Conservation (phyloP, 2,888 invertebrate genomes). For the Sphinx pinastri region DNA sequence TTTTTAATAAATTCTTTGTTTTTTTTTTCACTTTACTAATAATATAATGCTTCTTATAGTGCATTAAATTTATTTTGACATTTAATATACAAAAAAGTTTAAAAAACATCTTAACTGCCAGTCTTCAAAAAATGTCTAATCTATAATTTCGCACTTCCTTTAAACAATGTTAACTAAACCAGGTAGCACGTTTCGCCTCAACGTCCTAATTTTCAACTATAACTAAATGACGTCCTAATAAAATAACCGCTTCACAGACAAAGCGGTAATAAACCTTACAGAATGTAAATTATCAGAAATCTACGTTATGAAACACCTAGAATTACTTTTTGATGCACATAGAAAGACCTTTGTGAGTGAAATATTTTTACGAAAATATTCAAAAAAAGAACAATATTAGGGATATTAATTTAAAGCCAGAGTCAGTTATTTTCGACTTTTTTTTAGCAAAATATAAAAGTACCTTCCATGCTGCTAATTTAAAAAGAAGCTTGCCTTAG, state of each 20-base stretch:
- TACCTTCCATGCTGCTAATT: neutral
- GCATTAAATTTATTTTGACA: too few relatives aligned
- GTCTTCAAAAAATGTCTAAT: conserved; percentile 32
- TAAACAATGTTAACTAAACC: conserved; percentile 42
- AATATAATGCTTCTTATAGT: too few relatives aligned
- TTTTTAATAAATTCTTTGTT: too few relatives aligned
- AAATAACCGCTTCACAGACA: conserved; percentile 3
- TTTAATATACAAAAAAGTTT: neutral
- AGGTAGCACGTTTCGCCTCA: conserved; percentile 49
- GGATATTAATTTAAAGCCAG: neutral
- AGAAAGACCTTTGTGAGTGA: too few relatives aligned
- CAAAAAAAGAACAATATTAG: too few relatives aligned
- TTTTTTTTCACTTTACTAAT: too few relatives aligned
- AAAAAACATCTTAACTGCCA: conserved; percentile 36
- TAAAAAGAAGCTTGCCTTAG: conserved; percentile 7
- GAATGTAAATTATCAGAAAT: neutral
- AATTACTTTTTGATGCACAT: too few relatives aligned
- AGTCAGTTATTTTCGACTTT: neutral
- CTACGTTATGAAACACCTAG: too few relatives aligned
- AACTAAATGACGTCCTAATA: neutral
- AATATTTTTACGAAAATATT: neutral
- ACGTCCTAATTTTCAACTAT: neutral
- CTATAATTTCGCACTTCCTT: conserved; percentile 23
- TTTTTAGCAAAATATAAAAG: neutral
- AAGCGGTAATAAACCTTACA: neutral